A percentile compares a stretch with the other conserved stretches of the same genome.
These are phyloP conservation scores for Cirrhinus molitorella DNA, from an alignment of 2,797 vertebrate genomes.

Conservation along the genomic window DNA sequence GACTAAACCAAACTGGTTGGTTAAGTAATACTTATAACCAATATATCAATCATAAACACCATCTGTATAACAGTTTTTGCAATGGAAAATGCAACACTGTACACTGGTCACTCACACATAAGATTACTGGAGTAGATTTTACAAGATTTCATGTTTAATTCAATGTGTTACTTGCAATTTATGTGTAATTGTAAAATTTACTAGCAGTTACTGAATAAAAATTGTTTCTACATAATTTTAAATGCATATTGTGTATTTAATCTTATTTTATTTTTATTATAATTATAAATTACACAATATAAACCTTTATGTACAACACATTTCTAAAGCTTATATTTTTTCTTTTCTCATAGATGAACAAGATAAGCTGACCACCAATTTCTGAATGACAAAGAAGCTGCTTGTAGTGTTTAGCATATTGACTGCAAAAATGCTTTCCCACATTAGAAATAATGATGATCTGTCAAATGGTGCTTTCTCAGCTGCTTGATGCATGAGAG, in stretches of 20 bases:
- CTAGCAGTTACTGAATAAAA: background rate
- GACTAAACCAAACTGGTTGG: conserved; percentile 61
- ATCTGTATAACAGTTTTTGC: background rate
- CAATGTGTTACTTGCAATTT: background rate
- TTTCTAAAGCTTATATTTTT: background rate
- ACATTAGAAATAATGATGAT: background rate
- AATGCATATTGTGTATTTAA: background rate
- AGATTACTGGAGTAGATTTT: background rate
- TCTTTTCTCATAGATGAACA: background rate
- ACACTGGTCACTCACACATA: background rate
- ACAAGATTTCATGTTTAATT: background rate
- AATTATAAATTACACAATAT: background rate
- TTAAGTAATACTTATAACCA: conserved; percentile 42
- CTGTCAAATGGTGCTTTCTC: conserved; percentile 25
- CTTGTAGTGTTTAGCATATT: conserved; percentile 12
- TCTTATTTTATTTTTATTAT: background rate
- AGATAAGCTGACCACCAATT: conserved; percentile 3
- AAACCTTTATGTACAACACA: background rate
- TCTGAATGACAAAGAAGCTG: conserved; percentile 4
- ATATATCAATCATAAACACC: background rate
- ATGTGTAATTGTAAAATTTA: background rate
- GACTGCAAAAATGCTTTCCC: background rate
- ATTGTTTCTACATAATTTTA: background rate
- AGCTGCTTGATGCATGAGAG: conserved; percentile 32
- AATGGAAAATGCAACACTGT: background rate